phyloP scores from a whole-genome alignment of 2,888 invertebrate species.

The Tuberolachnus salignus region DNA sequence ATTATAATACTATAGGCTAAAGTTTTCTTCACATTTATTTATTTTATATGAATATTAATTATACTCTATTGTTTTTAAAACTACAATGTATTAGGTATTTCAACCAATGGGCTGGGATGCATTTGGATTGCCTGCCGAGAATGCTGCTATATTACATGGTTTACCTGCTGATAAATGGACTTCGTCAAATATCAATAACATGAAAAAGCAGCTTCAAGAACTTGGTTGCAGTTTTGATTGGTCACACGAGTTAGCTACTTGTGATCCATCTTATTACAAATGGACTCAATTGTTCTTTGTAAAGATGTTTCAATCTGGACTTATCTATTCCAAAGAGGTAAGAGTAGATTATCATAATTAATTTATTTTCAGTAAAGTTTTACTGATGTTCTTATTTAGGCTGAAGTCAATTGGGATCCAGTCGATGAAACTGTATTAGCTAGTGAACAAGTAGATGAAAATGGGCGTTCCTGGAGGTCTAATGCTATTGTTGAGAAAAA shows the following conservation, averaged over 20 bases:
- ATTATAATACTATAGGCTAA: too few relatives aligned
- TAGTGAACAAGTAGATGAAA: slow-evolving; percentile 94
- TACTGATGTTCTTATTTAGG: slow-evolving; percentile 64
- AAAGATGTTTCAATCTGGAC: slow-evolving; percentile 80
- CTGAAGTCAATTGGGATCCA: slow-evolving; percentile 98
- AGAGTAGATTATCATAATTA: slow-evolving; percentile 56
- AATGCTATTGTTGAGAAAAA: slow-evolving; percentile 92
- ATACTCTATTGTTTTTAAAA: too few relatives aligned
- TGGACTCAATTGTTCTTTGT: slow-evolving; percentile 97
- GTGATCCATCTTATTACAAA: slow-evolving; percentile 84
- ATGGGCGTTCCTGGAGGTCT: slow-evolving; percentile 93
- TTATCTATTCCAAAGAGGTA: slow-evolving; percentile 86
- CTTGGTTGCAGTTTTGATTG: slow-evolving; percentile 92
- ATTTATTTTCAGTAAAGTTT: neutral
- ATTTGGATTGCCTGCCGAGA: slow-evolving; percentile 98
- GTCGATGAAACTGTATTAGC: slow-evolving; percentile 96
- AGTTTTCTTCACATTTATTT: too few relatives aligned
- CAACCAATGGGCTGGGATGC: slow-evolving; percentile 94
- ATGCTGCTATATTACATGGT: slow-evolving; percentile 89
- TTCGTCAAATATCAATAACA: slow-evolving; percentile 77
- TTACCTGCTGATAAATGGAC: slow-evolving; percentile 89
- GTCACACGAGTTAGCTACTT: slow-evolving; percentile 87
- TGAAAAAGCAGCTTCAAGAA: slow-evolving; percentile 78
- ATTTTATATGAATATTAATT: neutral
- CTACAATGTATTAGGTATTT: slow-evolving; percentile 24